Base-by-base conservation (phyloP, 2,113 vertebrate genomes). In the Hylia prasina region DNA sequence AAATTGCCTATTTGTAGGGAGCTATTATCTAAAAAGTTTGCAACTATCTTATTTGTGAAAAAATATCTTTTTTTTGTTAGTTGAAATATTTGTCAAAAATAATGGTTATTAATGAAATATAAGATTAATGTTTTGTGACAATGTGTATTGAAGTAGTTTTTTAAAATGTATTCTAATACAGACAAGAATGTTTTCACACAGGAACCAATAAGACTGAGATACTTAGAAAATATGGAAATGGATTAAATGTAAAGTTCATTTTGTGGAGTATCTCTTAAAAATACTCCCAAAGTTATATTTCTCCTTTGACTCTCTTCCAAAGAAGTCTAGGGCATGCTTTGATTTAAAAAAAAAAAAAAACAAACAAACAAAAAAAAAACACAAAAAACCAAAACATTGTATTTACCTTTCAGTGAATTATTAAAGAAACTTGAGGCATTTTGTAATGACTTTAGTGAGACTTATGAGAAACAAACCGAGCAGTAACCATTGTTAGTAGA, bases 341-440 rank as follows among this genome's bases (percentile, higher is more conserved):
- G 30, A 69, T 64, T 60, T 37, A 22, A 82, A 54, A 57, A 44
- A 66, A n/a, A n/a, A n/a, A n/a, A n/a, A n/a, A n/a, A n/a, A n/a
- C n/a, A n/a, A n/a, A n/a, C n/a, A n/a, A n/a, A n/a, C n/a, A n/a
- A n/a, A n/a, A n/a, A n/a, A n/a, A n/a, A n/a, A n/a, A n/a, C n/a
- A n/a, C n/a, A n/a, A n/a, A n/a, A 18, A 0, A 3, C 11, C 15
- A 48, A 82, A 82, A 8, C 0, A 1, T 68, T 63, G 20, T 24
- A 14, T 76, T 82, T 42, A 33, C 5, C 33, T 87, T 94, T 56
- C 22, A 60, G 31, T 69, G 48, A 70, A 70, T 28, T 22, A 48
- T 35, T 51, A 48, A 87, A 77, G 63, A 65, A 93, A 73, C 27
- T 44, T 69, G 10, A 89, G 37, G 25, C 2, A 48, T 69, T 70